A percentile compares a stretch with the other conserved stretches of the same genome.
Evolutionary conservation across 2,113 vertebrate genomes (phyloP).

Genomic region (Herpetotheres cachinnans): DNA sequence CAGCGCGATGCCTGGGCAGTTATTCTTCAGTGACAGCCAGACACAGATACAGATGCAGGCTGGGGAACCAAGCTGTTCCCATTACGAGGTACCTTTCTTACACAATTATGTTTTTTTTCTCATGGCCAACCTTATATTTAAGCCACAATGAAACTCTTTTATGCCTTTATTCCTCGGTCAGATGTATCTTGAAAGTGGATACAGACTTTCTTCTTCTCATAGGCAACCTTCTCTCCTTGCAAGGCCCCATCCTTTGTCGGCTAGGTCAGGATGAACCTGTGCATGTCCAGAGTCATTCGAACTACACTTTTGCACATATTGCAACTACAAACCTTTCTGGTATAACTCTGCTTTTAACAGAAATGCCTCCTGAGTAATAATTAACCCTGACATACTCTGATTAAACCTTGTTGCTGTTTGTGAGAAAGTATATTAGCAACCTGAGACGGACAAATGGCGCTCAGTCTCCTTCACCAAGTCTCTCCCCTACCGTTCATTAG

Average conservation of each 20-base stretch:
- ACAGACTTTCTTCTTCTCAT: not conserved
- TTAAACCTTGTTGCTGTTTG: not conserved
- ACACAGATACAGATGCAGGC: not conserved
- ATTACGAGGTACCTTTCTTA: not conserved
- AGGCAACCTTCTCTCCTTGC: not conserved
- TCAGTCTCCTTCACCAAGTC: not conserved
- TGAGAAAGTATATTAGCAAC: not conserved
- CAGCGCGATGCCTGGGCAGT: not conserved
- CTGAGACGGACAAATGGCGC: not conserved
- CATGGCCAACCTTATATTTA: not conserved
- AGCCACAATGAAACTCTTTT: not conserved
- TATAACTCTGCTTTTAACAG: not conserved
- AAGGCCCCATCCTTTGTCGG: accelerated
- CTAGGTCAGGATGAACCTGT: not conserved
- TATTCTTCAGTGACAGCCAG: not conserved
- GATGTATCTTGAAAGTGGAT: not conserved
- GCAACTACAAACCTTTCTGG: not conserved
- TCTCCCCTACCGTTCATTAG: not conserved
- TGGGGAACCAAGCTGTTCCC: not conserved
- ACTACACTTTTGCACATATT: not conserved
- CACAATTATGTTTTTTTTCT: not conserved
- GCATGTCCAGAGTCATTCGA: not conserved
- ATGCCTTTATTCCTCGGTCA: not conserved
- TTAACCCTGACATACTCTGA: not conserved
- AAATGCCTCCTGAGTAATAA: not conserved